Conservation (phyloP, 2,113 vertebrate species). For the Diglossa brunneiventris region DNA sequence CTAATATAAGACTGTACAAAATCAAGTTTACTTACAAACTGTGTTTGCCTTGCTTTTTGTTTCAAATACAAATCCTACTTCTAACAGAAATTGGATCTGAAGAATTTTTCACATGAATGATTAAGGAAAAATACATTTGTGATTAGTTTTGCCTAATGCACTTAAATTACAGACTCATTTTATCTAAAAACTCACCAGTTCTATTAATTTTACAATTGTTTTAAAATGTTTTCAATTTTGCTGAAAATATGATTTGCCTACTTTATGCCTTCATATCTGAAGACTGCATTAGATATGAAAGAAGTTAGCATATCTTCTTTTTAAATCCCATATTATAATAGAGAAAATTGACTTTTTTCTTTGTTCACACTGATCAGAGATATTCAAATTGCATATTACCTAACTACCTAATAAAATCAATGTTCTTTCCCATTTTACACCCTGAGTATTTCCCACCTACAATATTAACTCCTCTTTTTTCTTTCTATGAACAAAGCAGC, state of each 20-base stretch:
- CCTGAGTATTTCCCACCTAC: neutral
- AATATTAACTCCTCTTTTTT: neutral
- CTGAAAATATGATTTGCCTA: neutral
- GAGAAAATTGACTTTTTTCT: neutral
- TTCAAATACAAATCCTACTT: neutral
- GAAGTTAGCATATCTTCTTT: neutral
- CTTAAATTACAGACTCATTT: neutral
- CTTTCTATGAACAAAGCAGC: neutral
- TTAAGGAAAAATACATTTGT: neutral
- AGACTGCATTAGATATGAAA: neutral
- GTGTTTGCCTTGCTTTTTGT: neutral
- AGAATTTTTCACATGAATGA: neutral
- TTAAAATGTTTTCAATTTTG: neutral
- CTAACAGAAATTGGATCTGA: neutral
- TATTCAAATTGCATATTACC: neutral
- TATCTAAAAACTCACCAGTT: neutral
- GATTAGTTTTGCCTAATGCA: neutral
- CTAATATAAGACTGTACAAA: neutral
- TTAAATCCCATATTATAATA: neutral
- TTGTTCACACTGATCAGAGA: neutral
- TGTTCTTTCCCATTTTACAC: neutral
- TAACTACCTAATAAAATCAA: neutral
- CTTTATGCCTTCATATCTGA: neutral
- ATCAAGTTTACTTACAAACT: neutral
- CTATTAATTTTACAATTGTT: neutral